Evolutionary conservation across 2,113 vertebrate genomes (phyloP).

Genomic region (Oryzias melastigma): DNA sequence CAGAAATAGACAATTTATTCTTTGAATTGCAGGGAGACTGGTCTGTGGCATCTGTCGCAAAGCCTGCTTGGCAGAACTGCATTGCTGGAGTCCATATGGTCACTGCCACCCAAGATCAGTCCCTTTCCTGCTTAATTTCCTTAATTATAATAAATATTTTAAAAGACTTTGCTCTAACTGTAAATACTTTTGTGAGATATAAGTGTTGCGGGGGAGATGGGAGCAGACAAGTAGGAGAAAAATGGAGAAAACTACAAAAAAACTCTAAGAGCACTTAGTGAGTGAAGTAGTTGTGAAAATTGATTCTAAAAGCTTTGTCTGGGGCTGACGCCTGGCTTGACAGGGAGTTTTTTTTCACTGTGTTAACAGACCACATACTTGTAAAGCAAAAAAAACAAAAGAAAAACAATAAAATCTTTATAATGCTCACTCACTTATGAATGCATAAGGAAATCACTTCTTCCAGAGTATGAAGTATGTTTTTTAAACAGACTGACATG

Average conservation of each 20-base stretch:
- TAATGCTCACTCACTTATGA: too few relatives aligned
- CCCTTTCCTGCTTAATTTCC: slow-evolving; percentile 50
- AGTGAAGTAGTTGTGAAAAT: slow-evolving; percentile 60
- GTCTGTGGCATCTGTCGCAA: slow-evolving; percentile 63
- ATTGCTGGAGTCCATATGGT: slow-evolving; percentile 66
- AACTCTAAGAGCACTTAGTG: slow-evolving; percentile 57
- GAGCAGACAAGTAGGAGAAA: slow-evolving; percentile 34
- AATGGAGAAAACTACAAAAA: slow-evolving; percentile 52
- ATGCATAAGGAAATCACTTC: slow-evolving; percentile 5
- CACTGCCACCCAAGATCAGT: slow-evolving; percentile 54
- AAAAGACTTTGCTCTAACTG: slow-evolving; percentile 43
- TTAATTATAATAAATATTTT: slow-evolving; percentile 66
- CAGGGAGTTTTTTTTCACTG: slow-evolving; percentile 30
- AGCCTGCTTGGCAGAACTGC: slow-evolving; percentile 48
- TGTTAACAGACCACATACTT: slow-evolving; percentile 33
- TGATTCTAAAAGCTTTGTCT: slow-evolving; percentile 60
- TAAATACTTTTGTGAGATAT: slow-evolving; percentile 48
- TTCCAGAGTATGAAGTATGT: slow-evolving; percentile 8
- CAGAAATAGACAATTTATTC: slow-evolving; percentile 51
- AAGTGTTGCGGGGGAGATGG: slow-evolving; percentile 26
- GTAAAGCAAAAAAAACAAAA: slow-evolving; percentile 21
- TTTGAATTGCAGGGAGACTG: slow-evolving; percentile 51
- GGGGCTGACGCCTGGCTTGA: slow-evolving; percentile 41
- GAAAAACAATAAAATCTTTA: neutral
- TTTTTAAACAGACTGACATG: slow-evolving; percentile 1